Evolutionary conservation across 2,888 invertebrate genomes (phyloP), one percentile per base, ranked within the genome.

Genomic region (Notocelia uddmanniana): DNA sequence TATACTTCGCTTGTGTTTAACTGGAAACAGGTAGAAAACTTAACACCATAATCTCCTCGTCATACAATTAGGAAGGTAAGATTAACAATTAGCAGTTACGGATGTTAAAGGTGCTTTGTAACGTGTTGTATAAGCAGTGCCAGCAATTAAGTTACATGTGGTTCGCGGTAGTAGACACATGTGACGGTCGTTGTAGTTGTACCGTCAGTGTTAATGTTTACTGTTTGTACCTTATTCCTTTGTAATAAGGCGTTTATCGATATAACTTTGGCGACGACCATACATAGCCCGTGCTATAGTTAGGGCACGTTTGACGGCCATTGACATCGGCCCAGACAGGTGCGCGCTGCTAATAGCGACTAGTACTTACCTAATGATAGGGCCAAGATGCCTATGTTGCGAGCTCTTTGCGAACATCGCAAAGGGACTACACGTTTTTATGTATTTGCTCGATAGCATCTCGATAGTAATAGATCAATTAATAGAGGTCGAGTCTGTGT

Each of bases 311-410:
- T 90, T 90, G 91, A 92, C 91, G 92, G 92, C 81, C 92, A 89
- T 91, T 93, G 92, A 92, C 92, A 89, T 89, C 87, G 76, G 79
- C 81, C 82, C 80, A 79, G 84, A 86, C 91, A 91, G 91, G 90
- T 91, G 91, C 80, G 83, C 81, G 80, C 80, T 74, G 76, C 79
- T 83, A 81, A 82, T 81, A 79, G 77, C 69, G 66, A 76, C 55
- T 77, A 80, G 80, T 80, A 73, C 72, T 69, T 64, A 69, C 60
- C 68, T 75, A 80, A 78, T 75, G 73, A 69, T 67, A 71, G 59
- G 59, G 11, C 59, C 31, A 19, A 67, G 59, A 67, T 67, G 52
- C 52, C 70, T 52, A 58, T 59, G 66, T 54, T 66, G 55, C 54
- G 10, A 50, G 50, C 15, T 31, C 10, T 34, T 52, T 18, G 31